Evolutionary conservation across 2,888 invertebrate genomes (phyloP).

Genomic region (Drosophila lacicola): DNA sequence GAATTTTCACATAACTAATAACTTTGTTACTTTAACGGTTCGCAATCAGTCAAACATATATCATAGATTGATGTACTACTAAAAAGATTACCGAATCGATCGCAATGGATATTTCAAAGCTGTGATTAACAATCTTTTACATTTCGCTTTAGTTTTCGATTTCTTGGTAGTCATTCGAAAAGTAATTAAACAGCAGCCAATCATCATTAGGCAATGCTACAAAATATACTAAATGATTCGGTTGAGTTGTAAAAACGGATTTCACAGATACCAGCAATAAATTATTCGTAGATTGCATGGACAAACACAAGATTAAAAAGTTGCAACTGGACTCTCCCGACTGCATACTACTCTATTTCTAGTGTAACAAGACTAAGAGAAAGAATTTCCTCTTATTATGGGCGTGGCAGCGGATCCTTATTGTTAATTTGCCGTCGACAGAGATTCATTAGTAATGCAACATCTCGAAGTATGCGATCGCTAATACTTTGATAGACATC

Average conservation of each 20-base stretch:
- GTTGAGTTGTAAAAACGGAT: slow-evolving; percentile 66
- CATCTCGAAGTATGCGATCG: no score
- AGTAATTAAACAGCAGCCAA: slow-evolving; percentile 64
- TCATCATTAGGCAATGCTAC: slow-evolving; percentile 76
- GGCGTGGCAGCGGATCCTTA: background rate
- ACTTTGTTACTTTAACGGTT: no score
- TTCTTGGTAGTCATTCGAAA: slow-evolving; percentile 41
- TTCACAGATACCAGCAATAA: slow-evolving; percentile 51
- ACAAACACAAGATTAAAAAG: slow-evolving; percentile 25
- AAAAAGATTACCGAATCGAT: no score
- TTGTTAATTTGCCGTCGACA: no score
- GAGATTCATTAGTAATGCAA: no score
- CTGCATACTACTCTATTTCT: background rate
- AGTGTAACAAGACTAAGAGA: background rate
- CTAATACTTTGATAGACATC: no score
- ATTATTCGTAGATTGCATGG: slow-evolving; percentile 50
- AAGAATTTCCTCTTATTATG: background rate
- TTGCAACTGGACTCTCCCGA: background rate
- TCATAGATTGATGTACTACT: no score
- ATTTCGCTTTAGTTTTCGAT: background rate
- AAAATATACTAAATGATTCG: slow-evolving; percentile 70
- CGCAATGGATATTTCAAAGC: no score
- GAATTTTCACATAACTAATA: no score
- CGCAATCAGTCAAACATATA: no score
- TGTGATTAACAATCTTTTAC: background rate